A percentile compares a stretch with the other conserved stretches of the same genome.
Conservation (phyloP, 2,888 invertebrate genomes). For the Pseudeuparius sepicola region DNA sequence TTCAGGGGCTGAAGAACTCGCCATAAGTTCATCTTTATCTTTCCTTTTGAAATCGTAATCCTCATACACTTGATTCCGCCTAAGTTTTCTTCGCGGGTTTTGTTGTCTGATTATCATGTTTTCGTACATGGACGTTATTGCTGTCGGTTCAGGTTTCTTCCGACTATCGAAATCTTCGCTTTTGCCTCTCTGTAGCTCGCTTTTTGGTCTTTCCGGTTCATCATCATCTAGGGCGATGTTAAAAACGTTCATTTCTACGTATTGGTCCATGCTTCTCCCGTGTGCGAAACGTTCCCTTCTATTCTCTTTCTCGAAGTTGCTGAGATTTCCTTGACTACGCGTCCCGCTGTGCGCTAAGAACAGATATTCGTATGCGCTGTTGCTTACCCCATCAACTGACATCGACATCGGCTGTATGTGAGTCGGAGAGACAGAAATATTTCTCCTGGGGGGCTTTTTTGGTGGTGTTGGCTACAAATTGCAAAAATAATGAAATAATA, state of each 20-base stretch:
- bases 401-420: constrained; percentile 53
- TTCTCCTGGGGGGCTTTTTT: constrained; percentile 80
- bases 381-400: constrained; percentile 48
- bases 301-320: constrained; percentile 47
- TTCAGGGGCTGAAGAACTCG: constrained; percentile 35
- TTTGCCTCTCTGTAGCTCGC: constrained; percentile 38
- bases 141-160: constrained; percentile 53
- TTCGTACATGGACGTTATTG: constrained; percentile 63
- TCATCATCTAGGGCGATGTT: constrained; percentile 39
- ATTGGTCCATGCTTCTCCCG: constrained; percentile 67
- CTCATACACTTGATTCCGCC: constrained; percentile 53
- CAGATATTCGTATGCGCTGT: constrained; percentile 52
- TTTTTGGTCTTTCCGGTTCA: constrained; percentile 29
- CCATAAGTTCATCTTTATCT: constrained; percentile 26
- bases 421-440: constrained; percentile 78
- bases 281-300: constrained; percentile 49
- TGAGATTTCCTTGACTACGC: constrained; percentile 61
- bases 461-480: constrained; percentile 66
- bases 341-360: constrained; percentile 56
- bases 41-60: constrained; percentile 46
- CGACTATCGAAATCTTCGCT: constrained; percentile 38
- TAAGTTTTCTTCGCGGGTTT: constrained; percentile 60
- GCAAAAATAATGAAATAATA: constrained; percentile 6
- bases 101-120: constrained; percentile 62
- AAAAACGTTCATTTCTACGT: constrained; percentile 61